phyloP scores from a whole-genome alignment of 1,140 invertebrate genomes.

The Eupeodes corollae region DNA sequence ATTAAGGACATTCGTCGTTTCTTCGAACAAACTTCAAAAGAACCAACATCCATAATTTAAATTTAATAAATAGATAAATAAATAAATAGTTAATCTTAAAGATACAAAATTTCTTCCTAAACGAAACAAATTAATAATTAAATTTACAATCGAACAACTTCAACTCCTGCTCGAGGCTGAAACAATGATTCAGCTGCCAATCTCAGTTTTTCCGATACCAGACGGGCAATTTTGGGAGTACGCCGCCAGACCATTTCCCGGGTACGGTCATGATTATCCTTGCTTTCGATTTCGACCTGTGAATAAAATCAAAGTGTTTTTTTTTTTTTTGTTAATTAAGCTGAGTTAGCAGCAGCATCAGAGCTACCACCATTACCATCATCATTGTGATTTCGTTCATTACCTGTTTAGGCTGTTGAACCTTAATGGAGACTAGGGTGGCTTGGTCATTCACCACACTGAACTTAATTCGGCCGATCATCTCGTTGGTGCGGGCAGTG shows the following conservation, averaged over 20 bases:
- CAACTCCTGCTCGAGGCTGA: constrained; percentile 31
- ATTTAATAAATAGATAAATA: too few relatives aligned
- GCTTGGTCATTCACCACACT: constrained; percentile 64
- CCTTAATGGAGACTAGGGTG: constrained; percentile 67
- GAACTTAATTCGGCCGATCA: constrained; percentile 66
- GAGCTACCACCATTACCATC: not conserved
- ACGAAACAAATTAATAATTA: too few relatives aligned
- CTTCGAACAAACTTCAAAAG: too few relatives aligned
- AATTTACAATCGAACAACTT: constrained; percentile 25
- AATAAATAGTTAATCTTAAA: too few relatives aligned
- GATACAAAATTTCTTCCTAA: too few relatives aligned
- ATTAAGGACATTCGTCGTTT: too few relatives aligned
- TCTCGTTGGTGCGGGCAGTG: constrained; percentile 71
- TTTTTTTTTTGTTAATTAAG: too few relatives aligned
- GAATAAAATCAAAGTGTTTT: constrained; percentile 9
- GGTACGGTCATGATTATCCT: constrained; percentile 68
- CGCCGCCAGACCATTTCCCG: constrained; percentile 69
- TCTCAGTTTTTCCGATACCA: constrained; percentile 67
- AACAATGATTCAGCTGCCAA: constrained; percentile 66
- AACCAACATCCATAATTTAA: too few relatives aligned
- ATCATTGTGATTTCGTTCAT: constrained; percentile 10
- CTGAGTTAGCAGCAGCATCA: not conserved
- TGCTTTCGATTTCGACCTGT: constrained; percentile 68
- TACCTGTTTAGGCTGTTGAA: constrained; percentile 75
- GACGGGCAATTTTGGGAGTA: constrained; percentile 65